Evolutionary conservation across 1,140 invertebrate genomes (phyloP).

Genomic region (Sminthurides bifidus): DNA sequence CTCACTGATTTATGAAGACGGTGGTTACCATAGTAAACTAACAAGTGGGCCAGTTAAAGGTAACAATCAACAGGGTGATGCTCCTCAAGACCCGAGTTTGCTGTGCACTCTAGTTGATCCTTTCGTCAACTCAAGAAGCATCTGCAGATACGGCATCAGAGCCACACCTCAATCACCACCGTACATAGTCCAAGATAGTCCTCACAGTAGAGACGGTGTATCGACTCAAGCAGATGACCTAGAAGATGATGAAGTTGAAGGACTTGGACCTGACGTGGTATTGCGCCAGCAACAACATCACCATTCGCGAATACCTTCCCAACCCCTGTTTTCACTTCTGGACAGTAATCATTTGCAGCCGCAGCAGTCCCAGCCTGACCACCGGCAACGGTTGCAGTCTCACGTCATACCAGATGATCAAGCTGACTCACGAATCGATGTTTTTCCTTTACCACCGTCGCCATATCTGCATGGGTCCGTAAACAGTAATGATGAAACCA

Average conservation of each 20-base stretch:
- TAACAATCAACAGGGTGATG: no score
- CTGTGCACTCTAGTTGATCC: no score
- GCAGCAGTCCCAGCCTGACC: neutral
- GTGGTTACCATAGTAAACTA: no score
- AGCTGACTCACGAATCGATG: neutral
- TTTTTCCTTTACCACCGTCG: neutral
- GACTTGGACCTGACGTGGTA: neutral
- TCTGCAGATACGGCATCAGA: no score
- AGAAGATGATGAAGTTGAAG: neutral
- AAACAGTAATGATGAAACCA: constrained; percentile 18
- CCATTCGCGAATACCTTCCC: neutral
- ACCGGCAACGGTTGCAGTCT: constrained; percentile 1
- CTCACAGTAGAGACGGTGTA: no score
- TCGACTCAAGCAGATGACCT: neutral
- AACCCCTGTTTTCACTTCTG: neutral
- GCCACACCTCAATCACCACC: no score
- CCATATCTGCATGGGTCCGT: neutral
- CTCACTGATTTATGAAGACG: no score
- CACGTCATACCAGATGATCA: constrained; percentile 2
- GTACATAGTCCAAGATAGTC: neutral
- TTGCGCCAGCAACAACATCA: neutral
- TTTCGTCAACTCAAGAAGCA: no score
- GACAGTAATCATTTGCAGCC: neutral
- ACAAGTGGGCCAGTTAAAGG: no score
- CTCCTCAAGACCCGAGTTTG: no score